Conservation (phyloP, 2,888 invertebrate genomes). For the Ptychoptera albimana region DNA sequence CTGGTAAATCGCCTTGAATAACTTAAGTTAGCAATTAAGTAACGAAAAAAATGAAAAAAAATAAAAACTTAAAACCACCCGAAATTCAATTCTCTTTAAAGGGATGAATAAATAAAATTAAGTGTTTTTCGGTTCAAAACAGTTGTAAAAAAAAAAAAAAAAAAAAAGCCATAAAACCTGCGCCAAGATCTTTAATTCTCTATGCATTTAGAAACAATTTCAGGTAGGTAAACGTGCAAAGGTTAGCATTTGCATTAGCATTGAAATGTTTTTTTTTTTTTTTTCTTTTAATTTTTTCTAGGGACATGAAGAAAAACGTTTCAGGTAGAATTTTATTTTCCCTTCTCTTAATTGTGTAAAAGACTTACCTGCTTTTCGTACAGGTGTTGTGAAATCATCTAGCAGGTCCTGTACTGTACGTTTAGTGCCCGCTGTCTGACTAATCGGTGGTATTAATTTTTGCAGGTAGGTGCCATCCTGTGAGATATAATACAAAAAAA, state of each 20-base stretch:
- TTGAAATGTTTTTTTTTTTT: not conserved
- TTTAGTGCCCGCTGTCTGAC: conserved; percentile 25
- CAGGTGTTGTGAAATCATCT: conserved; percentile 27
- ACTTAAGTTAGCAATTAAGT: too few relatives aligned
- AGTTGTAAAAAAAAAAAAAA: too few relatives aligned
- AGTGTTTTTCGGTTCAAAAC: too few relatives aligned
- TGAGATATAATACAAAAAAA: conserved; percentile 10
- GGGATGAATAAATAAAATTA: too few relatives aligned
- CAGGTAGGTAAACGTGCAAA: not conserved
- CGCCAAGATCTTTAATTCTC: too few relatives aligned
- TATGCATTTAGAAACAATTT: not conserved
- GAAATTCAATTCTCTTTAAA: too few relatives aligned
- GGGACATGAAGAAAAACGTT: not conserved
- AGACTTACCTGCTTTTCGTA: conserved; percentile 26
- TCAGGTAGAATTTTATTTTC: not conserved
- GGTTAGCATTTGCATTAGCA: not conserved
- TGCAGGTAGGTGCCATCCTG: conserved; percentile 28
- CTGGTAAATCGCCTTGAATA: too few relatives aligned
- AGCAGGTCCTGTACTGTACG: conserved; percentile 26
- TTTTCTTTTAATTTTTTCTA: not conserved
- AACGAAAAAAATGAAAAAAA: too few relatives aligned
- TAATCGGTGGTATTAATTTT: conserved; percentile 23
- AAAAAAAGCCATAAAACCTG: too few relatives aligned
- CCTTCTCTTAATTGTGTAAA: not conserved
- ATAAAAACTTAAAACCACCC: too few relatives aligned